Base-by-base conservation (phyloP, 2,113 vertebrate genomes). In the Eublepharis macularius region DNA sequence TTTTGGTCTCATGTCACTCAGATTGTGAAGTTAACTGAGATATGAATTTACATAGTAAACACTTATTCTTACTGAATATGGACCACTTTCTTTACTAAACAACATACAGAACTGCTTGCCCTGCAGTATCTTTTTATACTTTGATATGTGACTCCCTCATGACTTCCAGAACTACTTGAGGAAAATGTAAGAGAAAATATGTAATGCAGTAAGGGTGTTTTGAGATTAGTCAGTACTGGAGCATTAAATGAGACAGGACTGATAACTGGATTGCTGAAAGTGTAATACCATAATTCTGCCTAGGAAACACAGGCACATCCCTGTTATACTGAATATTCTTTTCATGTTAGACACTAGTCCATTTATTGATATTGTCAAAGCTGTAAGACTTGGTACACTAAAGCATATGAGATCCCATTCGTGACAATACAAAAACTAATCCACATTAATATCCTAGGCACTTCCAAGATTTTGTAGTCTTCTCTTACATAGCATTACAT, bases 21-120 rank as follows among this genome's bases (percentile, higher is more conserved):
- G 2, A 0, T 1, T 0, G 1, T n/a, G 0, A 0, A 32, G 1
- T 49, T 51, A 51, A 16, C 0, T 10, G 26, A 0, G 0, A 4
- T 0, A 10, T 45, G 68, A 66, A 17, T 0, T 0, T 26, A 2
- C 4, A 0, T 24, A 76, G 26, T 51, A 10, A 57, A 24, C 0
- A 3, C 2, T 29, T 19, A 24, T 32, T 32, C 36, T 24, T 14
- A 0, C 0, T 21, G 29, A 76, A 49, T 11, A 1, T 0, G 1
- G 13, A 63, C 0, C 34, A 29, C 66, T 34, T 69, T 21, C 47
- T 66, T 69, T 32, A 29, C 51, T 51, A 14, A 68, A 34, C 24
- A 47, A 68, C 36, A 3, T 10, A 45, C 29, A 41, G 14, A 24
- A 12, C 34, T 77, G 34, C 17, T 84, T 32, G 45, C 73, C 12